Evolutionary conservation across 2,113 vertebrate species (phyloP), one percentile per base, ranked within the genome.

Genomic region (Vimba vimba): DNA sequence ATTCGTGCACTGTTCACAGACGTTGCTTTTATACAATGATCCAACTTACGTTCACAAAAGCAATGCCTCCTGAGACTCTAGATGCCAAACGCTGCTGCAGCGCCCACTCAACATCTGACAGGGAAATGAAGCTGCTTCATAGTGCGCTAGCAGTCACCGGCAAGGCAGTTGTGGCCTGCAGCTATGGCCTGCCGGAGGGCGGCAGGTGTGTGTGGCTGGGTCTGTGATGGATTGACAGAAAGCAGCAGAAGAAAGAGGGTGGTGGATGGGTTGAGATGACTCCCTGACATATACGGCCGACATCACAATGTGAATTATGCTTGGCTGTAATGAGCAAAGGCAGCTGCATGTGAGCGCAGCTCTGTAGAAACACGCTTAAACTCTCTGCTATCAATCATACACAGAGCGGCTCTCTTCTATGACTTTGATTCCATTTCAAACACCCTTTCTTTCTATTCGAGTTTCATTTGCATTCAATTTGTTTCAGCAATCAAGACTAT

Each of bases 191-290:
- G 91, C 93, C 92, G 88, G 88, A 89, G 93, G 92, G 92, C 91
- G 80, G 89, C 93, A 94, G 93, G 94, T 94, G 93, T 93, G 91
- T 91, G 91, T 90, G 90, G 91, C 87, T 71, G 27, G 66, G 50
- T 89, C 88, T 90, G 88, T 90, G 90, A 88, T 85, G 88, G 77
- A 83, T 83, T 93, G 86, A 39, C 55, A 73, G 80, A 92, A 60
- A 50, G 88, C 77, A 87, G 89, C 86, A 89, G 89, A 92, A 79
- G 88, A 87, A 82, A 86, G 79, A 64, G 66, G 12, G 75, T 19
- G 85, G 81, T 77, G 39, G 50, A 86, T 75, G 77, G 57, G 79
- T 80, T 81, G 82, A 78, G 59, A 88, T 87, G 80, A 82, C 87
- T 83, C 82, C 87, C 84, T 89, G 84, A 90, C 88, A 92, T 90